phyloP scores from a whole-genome alignment of 2,888 invertebrate genomes.

The Cephus runcator region DNA sequence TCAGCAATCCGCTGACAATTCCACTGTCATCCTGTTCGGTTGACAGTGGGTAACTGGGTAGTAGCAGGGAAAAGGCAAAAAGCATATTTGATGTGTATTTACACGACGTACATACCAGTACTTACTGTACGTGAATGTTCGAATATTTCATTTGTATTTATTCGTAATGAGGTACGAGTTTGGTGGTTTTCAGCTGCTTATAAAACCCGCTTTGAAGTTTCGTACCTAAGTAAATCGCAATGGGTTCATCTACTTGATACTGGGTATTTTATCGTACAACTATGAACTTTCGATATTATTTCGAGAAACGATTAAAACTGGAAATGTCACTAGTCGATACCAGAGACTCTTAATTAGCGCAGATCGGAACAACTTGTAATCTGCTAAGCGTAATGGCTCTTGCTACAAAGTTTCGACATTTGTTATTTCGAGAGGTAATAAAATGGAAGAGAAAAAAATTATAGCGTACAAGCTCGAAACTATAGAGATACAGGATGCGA shows the following conservation, averaged over 20 bases:
- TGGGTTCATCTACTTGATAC: background rate
- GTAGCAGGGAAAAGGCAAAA: slow-evolving; percentile 24
- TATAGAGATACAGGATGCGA: background rate
- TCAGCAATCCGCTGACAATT: slow-evolving; percentile 35
- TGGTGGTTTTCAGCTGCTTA: background rate
- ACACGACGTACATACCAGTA: slow-evolving; percentile 19
- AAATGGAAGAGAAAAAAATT: background rate
- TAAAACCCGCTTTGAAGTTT: background rate
- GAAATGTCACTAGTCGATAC: background rate
- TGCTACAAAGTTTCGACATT: background rate
- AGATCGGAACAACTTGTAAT: background rate
- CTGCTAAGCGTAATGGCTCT: background rate
- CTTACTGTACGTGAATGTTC: background rate
- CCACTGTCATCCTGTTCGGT: slow-evolving; percentile 12
- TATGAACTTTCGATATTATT: background rate
- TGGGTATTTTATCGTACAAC: background rate
- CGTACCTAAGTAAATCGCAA: background rate
- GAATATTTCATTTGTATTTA: slow-evolving; percentile 36
- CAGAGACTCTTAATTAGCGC: background rate
- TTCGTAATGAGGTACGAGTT: slow-evolving; percentile 31
- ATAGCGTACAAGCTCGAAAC: background rate
- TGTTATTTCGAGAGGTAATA: background rate
- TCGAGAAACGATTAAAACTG: background rate
- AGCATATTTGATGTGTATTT: slow-evolving; percentile 45
- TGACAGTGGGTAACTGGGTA: background rate